phyloP scores from a whole-genome alignment of 2,888 invertebrate species.

The Andrena haemorrhoa region DNA sequence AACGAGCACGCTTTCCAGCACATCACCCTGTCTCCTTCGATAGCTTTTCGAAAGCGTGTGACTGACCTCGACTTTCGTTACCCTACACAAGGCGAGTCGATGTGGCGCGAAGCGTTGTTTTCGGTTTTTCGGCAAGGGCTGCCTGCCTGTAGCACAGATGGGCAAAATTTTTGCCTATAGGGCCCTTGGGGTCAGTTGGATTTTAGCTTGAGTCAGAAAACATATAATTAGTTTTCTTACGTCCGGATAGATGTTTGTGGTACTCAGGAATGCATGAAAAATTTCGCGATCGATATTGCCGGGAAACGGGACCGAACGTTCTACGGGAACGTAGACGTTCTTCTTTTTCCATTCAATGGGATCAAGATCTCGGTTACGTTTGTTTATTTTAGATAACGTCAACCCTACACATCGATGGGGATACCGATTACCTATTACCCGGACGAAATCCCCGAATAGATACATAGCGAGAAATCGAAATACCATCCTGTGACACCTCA shows the following conservation, averaged over 20 bases:
- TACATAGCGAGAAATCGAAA: no score
- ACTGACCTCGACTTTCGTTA: no score
- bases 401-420: no score
- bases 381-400: no score
- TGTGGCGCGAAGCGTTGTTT: no score
- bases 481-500: no score
- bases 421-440: no score
- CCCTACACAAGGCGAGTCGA: no score
- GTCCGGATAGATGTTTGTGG: not conserved
- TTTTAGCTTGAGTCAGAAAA: no score
- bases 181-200: not conserved
- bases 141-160: not conserved
- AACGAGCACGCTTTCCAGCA: not conserved
- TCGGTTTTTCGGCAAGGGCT: no score
- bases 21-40: not conserved
- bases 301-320: not conserved
- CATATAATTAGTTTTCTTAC: not conserved
- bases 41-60: not conserved
- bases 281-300: not conserved
- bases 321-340: slow-evolving; percentile 1
- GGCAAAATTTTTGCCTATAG: not conserved
- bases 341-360: not conserved
- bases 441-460: no score
- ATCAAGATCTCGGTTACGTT: not conserved
- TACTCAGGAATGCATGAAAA: not conserved